Evolutionary conservation across 2,888 invertebrate genomes (phyloP).

Genomic region (Bellardia bayeri): DNA sequence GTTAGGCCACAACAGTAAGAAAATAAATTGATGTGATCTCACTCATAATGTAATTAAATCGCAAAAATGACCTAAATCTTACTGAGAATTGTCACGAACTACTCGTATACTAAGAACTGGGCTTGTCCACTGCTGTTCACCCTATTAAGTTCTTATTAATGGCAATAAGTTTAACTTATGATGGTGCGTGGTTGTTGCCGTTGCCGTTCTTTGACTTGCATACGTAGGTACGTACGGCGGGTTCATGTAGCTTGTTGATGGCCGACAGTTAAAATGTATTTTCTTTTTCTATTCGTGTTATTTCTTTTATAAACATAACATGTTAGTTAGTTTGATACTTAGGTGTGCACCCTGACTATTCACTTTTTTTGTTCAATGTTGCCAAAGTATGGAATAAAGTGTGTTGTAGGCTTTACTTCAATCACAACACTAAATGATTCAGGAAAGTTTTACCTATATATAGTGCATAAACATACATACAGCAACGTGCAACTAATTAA

Average conservation of each 20-base stretch:
- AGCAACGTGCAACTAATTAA: too few species aligned
- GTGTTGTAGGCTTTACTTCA: not conserved
- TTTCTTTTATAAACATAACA: conserved; percentile 23
- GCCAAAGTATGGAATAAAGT: not conserved
- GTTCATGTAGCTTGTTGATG: conserved; percentile 34
- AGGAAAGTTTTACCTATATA: too few species aligned
- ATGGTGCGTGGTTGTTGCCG: conserved; percentile 28
- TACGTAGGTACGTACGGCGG: not conserved
- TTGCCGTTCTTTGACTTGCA: not conserved
- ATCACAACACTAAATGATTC: too few species aligned
- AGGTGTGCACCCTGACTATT: conserved; percentile 31
- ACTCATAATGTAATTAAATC: conserved; percentile 61
- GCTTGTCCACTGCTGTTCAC: conserved; percentile 58
- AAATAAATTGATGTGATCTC: conserved; percentile 52
- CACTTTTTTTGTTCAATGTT: not conserved
- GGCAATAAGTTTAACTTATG: conserved; percentile 45
- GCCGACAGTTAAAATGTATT: conserved; percentile 31
- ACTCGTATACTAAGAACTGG: conserved; percentile 52
- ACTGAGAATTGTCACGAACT: conserved; percentile 69
- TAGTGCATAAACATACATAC: too few species aligned
- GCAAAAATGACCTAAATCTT: conserved; percentile 66
- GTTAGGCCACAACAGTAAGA: conserved; percentile 15
- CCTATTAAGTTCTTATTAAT: conserved; percentile 65
- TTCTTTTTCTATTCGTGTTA: conserved; percentile 23
- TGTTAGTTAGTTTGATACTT: conserved; percentile 4